phyloP scores from a whole-genome alignment of 2,113 vertebrate species.

The Mustela nigripes region DNA sequence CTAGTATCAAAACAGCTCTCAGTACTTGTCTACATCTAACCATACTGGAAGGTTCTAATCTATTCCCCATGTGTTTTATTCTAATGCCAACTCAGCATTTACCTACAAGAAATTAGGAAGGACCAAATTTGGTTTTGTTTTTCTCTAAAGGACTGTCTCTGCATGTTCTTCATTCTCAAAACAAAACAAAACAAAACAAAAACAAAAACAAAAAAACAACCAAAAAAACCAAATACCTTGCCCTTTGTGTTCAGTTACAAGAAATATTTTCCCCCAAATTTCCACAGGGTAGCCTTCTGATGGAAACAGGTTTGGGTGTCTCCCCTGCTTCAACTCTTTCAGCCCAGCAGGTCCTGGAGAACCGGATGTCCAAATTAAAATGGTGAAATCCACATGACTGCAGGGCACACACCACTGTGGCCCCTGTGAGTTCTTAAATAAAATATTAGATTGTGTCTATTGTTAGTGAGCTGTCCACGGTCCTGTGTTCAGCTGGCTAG shows the following conservation, averaged over 20 bases:
- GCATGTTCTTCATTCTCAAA: background rate
- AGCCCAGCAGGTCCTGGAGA: constrained; percentile 34
- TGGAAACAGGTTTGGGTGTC: background rate
- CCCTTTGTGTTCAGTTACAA: background rate
- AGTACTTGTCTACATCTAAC: background rate
- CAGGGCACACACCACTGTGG: constrained; percentile 82
- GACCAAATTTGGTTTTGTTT: background rate
- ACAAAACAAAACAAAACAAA: background rate
- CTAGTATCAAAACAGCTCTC: background rate
- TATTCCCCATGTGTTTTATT: background rate
- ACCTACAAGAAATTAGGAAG: background rate
- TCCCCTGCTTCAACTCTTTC: background rate
- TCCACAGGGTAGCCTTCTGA: background rate
- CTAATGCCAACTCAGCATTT: background rate
- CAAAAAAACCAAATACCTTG: background rate
- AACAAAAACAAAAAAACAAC: background rate
- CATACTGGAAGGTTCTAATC: background rate
- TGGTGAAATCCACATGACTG: constrained; percentile 76
- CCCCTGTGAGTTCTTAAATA: constrained; percentile 86
- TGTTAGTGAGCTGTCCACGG: constrained; percentile 84
- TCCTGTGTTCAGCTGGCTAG: constrained; percentile 82
- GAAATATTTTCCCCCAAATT: background rate
- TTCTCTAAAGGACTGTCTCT: background rate
- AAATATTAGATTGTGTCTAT: constrained; percentile 87
- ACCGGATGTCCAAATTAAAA: constrained; percentile 69